A percentile compares a stretch with the other conserved stretches of the same genome.
These are phyloP conservation scores for Acleris cristana DNA, from an alignment of 2,888 invertebrate species.

Conservation along the genomic window DNA sequence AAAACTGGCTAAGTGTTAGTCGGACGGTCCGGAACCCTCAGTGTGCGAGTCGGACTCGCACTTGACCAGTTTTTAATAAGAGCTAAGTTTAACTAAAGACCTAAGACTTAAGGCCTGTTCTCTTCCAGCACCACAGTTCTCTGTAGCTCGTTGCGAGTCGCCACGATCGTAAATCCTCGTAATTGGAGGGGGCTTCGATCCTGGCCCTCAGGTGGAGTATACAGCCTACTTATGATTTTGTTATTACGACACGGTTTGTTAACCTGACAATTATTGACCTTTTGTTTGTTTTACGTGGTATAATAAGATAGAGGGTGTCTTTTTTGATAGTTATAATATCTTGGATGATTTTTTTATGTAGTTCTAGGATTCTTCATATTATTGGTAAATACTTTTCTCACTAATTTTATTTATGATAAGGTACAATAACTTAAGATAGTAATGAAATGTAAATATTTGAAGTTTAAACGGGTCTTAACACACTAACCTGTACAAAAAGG, in stretches of 20 bases:
- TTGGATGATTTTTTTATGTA: not conserved
- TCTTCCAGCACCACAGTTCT: constrained; percentile 22
- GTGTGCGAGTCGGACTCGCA: too few species aligned
- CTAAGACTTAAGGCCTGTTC: not conserved
- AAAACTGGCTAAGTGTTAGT: too few species aligned
- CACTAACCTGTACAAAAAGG: too few species aligned
- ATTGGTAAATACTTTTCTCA: too few species aligned
- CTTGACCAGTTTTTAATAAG: too few species aligned
- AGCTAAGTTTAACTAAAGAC: too few species aligned
- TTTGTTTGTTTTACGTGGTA: constrained; percentile 1
- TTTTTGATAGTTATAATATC: not conserved
- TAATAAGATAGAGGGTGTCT: not conserved
- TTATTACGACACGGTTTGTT: constrained; percentile 33
- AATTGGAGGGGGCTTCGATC: constrained; percentile 60
- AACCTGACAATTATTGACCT: constrained; percentile 29
- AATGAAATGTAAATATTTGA: too few species aligned
- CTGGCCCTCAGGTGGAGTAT: constrained; percentile 34
- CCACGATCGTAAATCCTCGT: constrained; percentile 61
- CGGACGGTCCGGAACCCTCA: too few species aligned
- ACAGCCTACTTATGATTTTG: constrained; percentile 37
- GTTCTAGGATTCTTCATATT: too few species aligned
- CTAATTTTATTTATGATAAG: too few species aligned
- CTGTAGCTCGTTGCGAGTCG: constrained; percentile 48
- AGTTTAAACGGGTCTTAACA: too few species aligned
- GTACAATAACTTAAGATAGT: too few species aligned